Percentiles rank a stretch among this genome's conserved stretches.
phyloP scores from a whole-genome alignment of 2,888 invertebrate species.

The Drosophila koepferae region DNA sequence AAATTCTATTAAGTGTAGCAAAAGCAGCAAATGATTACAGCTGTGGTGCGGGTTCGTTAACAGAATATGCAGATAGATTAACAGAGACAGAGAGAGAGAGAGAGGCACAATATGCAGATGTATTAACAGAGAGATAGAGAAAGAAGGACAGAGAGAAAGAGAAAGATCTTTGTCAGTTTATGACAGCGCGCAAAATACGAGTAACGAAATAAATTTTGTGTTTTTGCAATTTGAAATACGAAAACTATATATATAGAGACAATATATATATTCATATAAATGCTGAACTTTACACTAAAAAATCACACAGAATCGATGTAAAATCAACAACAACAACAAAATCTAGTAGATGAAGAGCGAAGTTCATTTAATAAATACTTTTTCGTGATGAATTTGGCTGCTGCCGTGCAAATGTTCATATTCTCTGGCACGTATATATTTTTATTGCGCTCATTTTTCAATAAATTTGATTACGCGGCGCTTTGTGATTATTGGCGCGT shows the following conservation, averaged over 20 bases:
- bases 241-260: slow-evolving; percentile 15
- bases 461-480: slow-evolving; percentile 79
- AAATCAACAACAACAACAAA: background rate
- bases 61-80: slow-evolving; percentile 7
- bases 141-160: background rate
- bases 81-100: background rate
- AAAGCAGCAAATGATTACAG: slow-evolving; percentile 38
- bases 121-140: too few species aligned
- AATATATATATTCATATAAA: background rate
- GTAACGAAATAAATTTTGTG: slow-evolving; percentile 28
- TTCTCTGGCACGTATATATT: slow-evolving; percentile 45
- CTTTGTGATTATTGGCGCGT: slow-evolving; percentile 80
- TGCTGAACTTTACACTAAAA: background rate
- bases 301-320: slow-evolving; percentile 4
- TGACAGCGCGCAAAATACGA: slow-evolving; percentile 2
- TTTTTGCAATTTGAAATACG: slow-evolving; percentile 40
- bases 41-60: slow-evolving; percentile 11
- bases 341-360: background rate
- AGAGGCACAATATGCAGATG: background rate
- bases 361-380: slow-evolving; percentile 45
- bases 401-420: slow-evolving; percentile 28
- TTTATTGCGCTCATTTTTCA: slow-evolving; percentile 77
- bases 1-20: slow-evolving; percentile 37
- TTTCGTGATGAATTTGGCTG: slow-evolving; percentile 51
- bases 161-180: slow-evolving; percentile 13